phyloP scores from a whole-genome alignment of 2,888 invertebrate genomes.

The Escarpia spicata region DNA sequence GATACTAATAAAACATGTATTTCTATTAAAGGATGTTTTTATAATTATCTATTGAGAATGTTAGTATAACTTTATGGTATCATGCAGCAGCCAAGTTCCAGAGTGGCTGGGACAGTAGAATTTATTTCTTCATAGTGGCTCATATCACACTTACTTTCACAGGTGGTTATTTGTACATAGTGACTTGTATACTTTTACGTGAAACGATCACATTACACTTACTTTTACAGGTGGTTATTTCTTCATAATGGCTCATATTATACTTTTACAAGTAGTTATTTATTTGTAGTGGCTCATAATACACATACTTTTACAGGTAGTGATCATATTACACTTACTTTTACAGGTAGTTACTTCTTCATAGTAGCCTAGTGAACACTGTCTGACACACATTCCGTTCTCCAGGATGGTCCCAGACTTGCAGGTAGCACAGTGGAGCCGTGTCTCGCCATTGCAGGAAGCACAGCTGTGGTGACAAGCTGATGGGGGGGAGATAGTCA shows the following conservation, averaged over 20 bases:
- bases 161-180: no score
- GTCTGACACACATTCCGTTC: conserved; percentile 51
- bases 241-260: conserved; percentile 32
- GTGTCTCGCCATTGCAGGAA: conserved; percentile 48
- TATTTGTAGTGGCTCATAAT: no score
- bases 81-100: neutral
- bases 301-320: no score
- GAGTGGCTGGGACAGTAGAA: neutral
- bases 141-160: no score
- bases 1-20: neutral
- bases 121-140: neutral
- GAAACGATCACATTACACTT: conserved; percentile 22
- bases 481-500: conserved; percentile 29
- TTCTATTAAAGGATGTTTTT: neutral
- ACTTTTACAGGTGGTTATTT: conserved; percentile 45
- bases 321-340: conserved; percentile 39
- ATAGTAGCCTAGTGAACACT: conserved; percentile 47
- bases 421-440: conserved; percentile 51
- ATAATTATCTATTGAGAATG: neutral
- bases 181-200: no score
- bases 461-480: conserved; percentile 55
- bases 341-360: conserved; percentile 41
- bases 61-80: neutral
- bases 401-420: conserved; percentile 44
- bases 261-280: neutral